Conservation (phyloP, 1,140 invertebrate genomes). For the Drosophila burlai region DNA sequence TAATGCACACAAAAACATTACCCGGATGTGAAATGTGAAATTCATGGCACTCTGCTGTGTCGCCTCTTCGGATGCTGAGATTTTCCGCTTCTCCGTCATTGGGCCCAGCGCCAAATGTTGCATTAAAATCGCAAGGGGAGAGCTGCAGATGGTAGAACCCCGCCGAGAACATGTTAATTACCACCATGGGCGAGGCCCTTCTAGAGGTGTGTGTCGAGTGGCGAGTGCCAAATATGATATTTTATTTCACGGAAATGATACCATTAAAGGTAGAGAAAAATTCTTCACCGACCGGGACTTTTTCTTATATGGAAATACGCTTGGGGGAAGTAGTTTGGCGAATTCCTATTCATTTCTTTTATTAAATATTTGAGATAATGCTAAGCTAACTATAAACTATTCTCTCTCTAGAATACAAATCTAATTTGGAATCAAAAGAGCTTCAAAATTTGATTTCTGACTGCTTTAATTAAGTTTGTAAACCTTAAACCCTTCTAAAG, state of each 20-base stretch:
- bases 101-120: slow-evolving; percentile 71
- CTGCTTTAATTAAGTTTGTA: neutral
- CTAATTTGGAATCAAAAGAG: neutral
- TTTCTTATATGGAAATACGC: neutral
- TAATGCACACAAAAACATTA: slow-evolving; percentile 67
- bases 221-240: neutral
- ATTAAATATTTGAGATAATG: neutral
- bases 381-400: too few relatives aligned
- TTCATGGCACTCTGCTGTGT: slow-evolving; percentile 29
- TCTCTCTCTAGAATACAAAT: too few relatives aligned
- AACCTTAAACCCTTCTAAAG: neutral
- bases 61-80: slow-evolving; percentile 6
- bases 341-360: neutral
- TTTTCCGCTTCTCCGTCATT: slow-evolving; percentile 31
- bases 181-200: neutral
- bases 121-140: slow-evolving; percentile 47
- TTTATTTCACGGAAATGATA: neutral
- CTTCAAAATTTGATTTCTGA: neutral
- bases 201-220: slow-evolving; percentile 15
- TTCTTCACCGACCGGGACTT: rapidly evolving
- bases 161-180: slow-evolving; percentile 23
- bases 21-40: slow-evolving; percentile 48
- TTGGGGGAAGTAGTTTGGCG: neutral
- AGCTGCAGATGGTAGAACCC: neutral
- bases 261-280: neutral